These are phyloP conservation scores for Drosophila dives DNA, from an alignment of 2,888 invertebrate genomes.

Conservation along the genomic window DNA sequence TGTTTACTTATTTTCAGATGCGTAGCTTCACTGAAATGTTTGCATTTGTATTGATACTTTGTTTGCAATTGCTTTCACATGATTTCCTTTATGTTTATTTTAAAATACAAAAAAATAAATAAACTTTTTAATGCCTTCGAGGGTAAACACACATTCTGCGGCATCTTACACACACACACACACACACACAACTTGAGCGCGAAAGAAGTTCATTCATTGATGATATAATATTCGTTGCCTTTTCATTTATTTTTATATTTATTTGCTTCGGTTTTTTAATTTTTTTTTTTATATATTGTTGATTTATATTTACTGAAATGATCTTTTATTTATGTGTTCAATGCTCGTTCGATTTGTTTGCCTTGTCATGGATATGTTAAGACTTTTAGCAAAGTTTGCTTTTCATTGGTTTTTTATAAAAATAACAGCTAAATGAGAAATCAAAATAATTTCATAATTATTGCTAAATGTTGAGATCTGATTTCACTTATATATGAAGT, in stretches of 20 bases:
- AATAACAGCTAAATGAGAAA: neutral
- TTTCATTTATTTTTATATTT: slow-evolving; percentile 33
- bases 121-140: slow-evolving; percentile 77
- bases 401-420: neutral
- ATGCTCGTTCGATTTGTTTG: slow-evolving; percentile 59
- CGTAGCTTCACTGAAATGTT: slow-evolving; percentile 8
- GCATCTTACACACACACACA: slow-evolving; percentile 15
- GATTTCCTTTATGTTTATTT: slow-evolving; percentile 76
- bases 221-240: slow-evolving; percentile 38
- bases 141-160: slow-evolving; percentile 52
- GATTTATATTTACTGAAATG: slow-evolving; percentile 67
- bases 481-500: neutral
- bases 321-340: slow-evolving; percentile 70
- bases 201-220: slow-evolving; percentile 32
- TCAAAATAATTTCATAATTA: neutral
- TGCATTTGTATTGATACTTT: slow-evolving; percentile 72
- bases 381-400: slow-evolving; percentile 22
- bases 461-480: neutral
- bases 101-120: slow-evolving; percentile 54
- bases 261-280: slow-evolving; percentile 23
- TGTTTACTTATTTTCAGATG: slow-evolving; percentile 27
- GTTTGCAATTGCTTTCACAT: slow-evolving; percentile 80
- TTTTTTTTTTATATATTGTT: slow-evolving; percentile 25
- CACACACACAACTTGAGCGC: slow-evolving; percentile 14
- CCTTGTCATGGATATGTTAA: slow-evolving; percentile 41